Conservation (phyloP, 2,113 vertebrate genomes). For the Cottus gobio region DNA sequence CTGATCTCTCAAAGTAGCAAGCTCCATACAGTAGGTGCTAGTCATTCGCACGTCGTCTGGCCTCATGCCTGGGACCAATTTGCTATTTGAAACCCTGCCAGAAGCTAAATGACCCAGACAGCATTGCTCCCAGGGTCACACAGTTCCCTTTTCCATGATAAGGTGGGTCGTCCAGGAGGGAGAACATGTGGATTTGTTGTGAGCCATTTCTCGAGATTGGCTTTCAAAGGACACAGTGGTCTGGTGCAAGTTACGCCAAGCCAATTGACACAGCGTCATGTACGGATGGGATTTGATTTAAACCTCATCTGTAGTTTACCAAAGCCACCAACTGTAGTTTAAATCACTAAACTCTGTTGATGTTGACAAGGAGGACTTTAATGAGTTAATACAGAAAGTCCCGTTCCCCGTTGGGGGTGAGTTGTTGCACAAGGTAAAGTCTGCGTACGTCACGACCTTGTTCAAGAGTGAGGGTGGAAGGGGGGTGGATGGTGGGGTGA, state of each 20-base stretch:
- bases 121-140: conserved; percentile 28
- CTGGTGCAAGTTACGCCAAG: neutral
- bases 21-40: neutral
- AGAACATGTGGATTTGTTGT: conserved; percentile 7
- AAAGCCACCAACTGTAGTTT: neutral
- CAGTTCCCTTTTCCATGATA: conserved; percentile 15
- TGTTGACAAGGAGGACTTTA: neutral
- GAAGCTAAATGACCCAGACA: conserved; percentile 36
- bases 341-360: neutral
- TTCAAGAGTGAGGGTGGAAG: conserved; percentile 26
- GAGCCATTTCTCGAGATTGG: neutral
- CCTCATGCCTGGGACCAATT: conserved; percentile 47
- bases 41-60: neutral
- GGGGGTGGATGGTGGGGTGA: neutral
- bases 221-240: conserved; percentile 11
- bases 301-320: neutral
- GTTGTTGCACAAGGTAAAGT: conserved; percentile 16
- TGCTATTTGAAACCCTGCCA: conserved; percentile 20
- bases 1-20: neutral
- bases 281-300: neutral
- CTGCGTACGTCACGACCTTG: neutral
- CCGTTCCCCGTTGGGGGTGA: neutral
- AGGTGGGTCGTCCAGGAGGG: neutral
- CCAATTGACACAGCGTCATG: neutral
- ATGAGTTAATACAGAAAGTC: neutral